These are phyloP conservation scores for Eutrigla gurnardus DNA, from an alignment of 2,797 vertebrate genomes.

Conservation along the genomic window DNA sequence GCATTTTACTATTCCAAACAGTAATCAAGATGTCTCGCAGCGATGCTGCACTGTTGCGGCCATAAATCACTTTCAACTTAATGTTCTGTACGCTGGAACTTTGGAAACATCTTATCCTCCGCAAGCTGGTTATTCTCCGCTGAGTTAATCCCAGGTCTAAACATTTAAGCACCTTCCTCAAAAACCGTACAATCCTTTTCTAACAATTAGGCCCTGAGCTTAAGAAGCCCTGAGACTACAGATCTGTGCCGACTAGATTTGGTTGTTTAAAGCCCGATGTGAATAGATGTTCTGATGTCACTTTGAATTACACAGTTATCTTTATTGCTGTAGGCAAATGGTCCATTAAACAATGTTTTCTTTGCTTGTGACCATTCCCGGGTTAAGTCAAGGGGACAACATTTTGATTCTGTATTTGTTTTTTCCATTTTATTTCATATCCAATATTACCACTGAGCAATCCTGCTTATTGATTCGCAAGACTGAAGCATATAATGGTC, in stretches of 20 bases:
- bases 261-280: neutral
- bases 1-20: constrained; percentile 11
- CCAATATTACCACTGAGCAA: no score
- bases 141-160: constrained; percentile 11
- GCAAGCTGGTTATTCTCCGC: neutral
- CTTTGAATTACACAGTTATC: neutral
- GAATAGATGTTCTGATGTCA: constrained; percentile 8
- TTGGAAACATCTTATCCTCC: neutral
- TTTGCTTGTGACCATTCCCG: neutral
- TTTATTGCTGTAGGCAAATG: neutral
- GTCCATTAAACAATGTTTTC: neutral
- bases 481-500: neutral
- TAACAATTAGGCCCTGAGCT: neutral
- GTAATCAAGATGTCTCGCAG: constrained; percentile 10
- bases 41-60: neutral
- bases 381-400: neutral
- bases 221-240: neutral
- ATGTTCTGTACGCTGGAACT: constrained; percentile 4
- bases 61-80: constrained; percentile 12
- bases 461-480: neutral
- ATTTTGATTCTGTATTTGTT: neutral
- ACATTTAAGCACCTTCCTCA: constrained; percentile 4
- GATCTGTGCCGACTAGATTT: constrained; percentile 3
- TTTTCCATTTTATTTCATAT: neutral
- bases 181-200: neutral